Evolutionary conservation across 2,797 vertebrate genomes (phyloP).

Genomic region (Phalloptychus januarius): DNA sequence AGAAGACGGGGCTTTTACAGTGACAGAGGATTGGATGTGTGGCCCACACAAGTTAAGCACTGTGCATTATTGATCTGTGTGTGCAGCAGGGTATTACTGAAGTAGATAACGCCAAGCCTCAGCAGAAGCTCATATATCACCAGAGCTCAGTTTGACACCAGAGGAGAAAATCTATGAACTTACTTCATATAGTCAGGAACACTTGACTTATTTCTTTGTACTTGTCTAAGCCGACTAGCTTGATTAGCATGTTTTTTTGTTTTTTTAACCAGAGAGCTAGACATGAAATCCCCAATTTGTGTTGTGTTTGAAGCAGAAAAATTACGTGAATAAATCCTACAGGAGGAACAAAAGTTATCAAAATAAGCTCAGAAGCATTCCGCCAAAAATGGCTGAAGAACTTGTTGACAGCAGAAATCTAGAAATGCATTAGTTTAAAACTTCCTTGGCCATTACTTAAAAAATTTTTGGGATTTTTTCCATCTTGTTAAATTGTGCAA

Average conservation of each 20-base stretch:
- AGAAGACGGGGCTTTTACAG: slow-evolving; percentile 34
- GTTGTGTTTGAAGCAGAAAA: neutral
- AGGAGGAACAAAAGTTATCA: neutral
- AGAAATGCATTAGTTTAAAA: neutral
- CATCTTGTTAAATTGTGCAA: too few relatives aligned
- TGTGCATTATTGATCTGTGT: slow-evolving; percentile 57
- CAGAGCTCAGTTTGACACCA: slow-evolving; percentile 11
- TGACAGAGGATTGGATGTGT: slow-evolving; percentile 50
- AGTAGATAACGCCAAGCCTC: slow-evolving; percentile 44
- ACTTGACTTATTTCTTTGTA: neutral
- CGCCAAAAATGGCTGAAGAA: neutral
- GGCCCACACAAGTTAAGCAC: slow-evolving; percentile 50
- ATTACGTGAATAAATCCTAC: neutral
- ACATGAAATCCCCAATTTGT: neutral
- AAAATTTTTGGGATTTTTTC: too few relatives aligned
- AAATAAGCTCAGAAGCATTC: neutral
- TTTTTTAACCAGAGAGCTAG: neutral
- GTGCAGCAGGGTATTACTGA: slow-evolving; percentile 35
- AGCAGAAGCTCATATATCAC: slow-evolving; percentile 44
- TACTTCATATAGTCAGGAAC: slow-evolving; percentile 3
- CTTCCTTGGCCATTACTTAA: neutral
- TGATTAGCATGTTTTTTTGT: neutral
- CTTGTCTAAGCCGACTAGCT: neutral
- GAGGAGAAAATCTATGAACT: slow-evolving; percentile 8
- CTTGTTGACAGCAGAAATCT: neutral